Base-by-base conservation (phyloP, 2,797 vertebrate genomes). In the Myotis vivesi region DNA sequence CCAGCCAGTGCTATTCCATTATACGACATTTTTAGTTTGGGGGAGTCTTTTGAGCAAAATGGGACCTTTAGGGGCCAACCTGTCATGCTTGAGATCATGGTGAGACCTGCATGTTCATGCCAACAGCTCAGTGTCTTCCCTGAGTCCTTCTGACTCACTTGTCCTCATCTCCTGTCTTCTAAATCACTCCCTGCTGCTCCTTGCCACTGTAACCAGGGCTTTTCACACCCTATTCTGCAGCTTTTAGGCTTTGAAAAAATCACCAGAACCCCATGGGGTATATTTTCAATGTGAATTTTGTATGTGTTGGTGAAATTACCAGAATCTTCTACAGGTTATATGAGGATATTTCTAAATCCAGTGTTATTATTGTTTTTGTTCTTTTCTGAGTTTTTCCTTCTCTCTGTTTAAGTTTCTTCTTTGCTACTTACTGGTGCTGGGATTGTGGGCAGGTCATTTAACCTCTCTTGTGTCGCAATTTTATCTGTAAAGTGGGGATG, bases 1-100 rank as follows among this genome's bases (percentile, higher is more conserved):
- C 85, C 96, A 96, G 92, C 55, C 51, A 1, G 80, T 77, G 68
- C 87, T 88, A 77, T 85, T 95, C 87, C 88, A 57, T 69, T 51
- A 19, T 36, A 53, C 23, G 22, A 55, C 23, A 23, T 19, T 82
- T 91, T 84, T 76, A 64, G 30, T 73, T 94, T 71, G 15, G 88
- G 36, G 46, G 71, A 62, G 38, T 71, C 8, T 53, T 89, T 72
- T 55, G 53, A 87, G 81, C 46, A 76, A 85, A 89, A 46, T 79
- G 57, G 33, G 30, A 73, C 73, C 62, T 89, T 66, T 30, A 30
- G 55, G 19, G 68, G 23, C 53, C 72, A 64, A 62, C 25, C 66
- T 69, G 44, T 85, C 93, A 79, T 22, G 13, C n/a, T 23, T 59
- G 46, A 86, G 44, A 59, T 83, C 30, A 6, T 36, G 46, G 69